Evolutionary conservation across 2,888 invertebrate species (phyloP), one percentile per base, ranked within the genome.

Genomic region (Boloria selene): DNA sequence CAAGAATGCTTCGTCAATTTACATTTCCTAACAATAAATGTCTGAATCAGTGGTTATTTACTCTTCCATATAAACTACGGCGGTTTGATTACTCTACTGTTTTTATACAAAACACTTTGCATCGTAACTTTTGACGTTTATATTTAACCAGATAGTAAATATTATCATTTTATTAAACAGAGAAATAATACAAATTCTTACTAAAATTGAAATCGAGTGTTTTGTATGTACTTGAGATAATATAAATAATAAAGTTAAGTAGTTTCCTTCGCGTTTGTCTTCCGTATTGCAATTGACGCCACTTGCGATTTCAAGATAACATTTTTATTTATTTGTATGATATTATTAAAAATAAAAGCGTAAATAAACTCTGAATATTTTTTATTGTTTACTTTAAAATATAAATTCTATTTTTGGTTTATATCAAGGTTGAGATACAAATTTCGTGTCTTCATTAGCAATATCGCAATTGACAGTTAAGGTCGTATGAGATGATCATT

Each of bases 391-490:
- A 45, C 44, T 26, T 13, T 59, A 31, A 4, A 31, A 58, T 49
- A 31, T 50, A 31, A 13, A 7, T 17, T 50, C 4, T 49, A 26
- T 31, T 42, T 45, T 56, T 17, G 13, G 14, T 56, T 18, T 59
- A 38, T 59, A 38, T 31, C 13, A 38, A 50, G 38, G 53, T 22
- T 16, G 14, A 61, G 38, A 22, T 45, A 31, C 31, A 31, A n/a
- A n/a, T 7, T 31, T 31, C 59, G 61, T 56, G 81, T 84, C 81
- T 80, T 85, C 82, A 83, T 86, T 84, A 84, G 72, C 73, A 62
- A 54, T 67, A 74, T 72, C 47, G 73, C 75, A 80, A 84, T 83
- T 86, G 87, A 86, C 86, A 83, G 73, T 74, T 72, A 81, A 87
- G 86, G 86, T 76, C 82, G 76, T 67, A 49, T 70, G 70, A 73